A percentile compares a stretch with the other conserved stretches of the same genome.
These are phyloP conservation scores for Sipha maydis DNA, from an alignment of 2,888 invertebrate species.

Conservation along the genomic window DNA sequence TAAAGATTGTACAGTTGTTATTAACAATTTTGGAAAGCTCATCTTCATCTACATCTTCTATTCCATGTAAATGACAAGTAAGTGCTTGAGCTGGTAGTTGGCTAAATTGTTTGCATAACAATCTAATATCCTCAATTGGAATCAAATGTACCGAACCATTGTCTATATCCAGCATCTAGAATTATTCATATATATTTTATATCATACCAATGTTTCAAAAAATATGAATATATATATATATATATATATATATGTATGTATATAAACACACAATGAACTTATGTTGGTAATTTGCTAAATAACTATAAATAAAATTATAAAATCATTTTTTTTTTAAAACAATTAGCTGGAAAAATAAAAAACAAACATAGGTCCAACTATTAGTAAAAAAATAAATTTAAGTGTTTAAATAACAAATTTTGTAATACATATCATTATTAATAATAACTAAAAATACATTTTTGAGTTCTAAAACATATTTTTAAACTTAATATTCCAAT, in stretches of 20 bases:
- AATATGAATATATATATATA: too few species aligned
- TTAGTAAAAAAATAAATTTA: too few species aligned
- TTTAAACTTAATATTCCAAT: neutral
- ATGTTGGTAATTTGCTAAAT: too few species aligned
- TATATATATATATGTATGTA: too few species aligned
- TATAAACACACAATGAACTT: too few species aligned
- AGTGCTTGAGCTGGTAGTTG: conserved; percentile 39
- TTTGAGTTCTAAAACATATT: neutral
- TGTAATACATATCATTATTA: neutral
- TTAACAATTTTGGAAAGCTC: neutral
- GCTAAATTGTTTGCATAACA: conserved; percentile 21
- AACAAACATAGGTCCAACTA: too few species aligned
- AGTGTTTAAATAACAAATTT: neutral
- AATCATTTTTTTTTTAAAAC: too few species aligned
- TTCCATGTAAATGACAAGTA: conserved; percentile 40
- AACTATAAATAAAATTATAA: too few species aligned
- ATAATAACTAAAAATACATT: neutral
- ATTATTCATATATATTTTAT: neutral
- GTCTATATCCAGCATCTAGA: conserved; percentile 38
- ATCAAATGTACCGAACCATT: conserved; percentile 18
- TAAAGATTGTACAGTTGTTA: conserved; percentile 22
- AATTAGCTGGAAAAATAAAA: too few species aligned
- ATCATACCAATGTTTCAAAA: neutral
- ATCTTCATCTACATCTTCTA: conserved; percentile 7
- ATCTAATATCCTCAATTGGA: neutral